Percentiles rank a stretch among this genome's conserved stretches.
Conservation (phyloP, 2,113 vertebrate species). For the Turnix velox region DNA sequence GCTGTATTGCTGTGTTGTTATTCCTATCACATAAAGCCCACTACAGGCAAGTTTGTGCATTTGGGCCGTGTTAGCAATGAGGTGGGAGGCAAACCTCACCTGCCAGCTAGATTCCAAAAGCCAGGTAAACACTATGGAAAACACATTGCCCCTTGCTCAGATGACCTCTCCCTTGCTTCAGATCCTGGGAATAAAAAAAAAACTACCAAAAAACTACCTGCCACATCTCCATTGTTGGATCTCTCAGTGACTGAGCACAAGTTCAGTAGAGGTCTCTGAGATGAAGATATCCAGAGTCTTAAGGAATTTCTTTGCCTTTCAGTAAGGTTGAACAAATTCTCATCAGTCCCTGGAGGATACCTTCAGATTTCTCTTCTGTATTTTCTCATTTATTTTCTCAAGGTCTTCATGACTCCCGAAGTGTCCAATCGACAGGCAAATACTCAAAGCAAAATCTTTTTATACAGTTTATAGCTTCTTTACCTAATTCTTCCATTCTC, state of each 20-base stretch:
- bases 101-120: not conserved
- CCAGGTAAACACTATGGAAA: not conserved
- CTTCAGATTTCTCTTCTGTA: not conserved
- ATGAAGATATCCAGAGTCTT: not conserved
- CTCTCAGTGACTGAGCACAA: not conserved
- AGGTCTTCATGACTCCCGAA: not conserved
- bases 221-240: not conserved
- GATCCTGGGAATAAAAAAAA: not conserved
- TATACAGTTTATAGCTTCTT: not conserved
- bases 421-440: not conserved
- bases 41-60: not conserved
- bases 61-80: not conserved
- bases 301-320: not conserved
- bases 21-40: fast-evolving
- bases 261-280: not conserved
- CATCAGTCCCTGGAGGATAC: not conserved
- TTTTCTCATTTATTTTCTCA: not conserved
- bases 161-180: no score
- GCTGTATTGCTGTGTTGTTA: not conserved
- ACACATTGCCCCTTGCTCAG: not conserved
- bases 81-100: not conserved
- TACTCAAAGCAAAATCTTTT: not conserved
- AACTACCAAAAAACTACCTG: not conserved
- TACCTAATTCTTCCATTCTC: not conserved
- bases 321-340: not conserved